A percentile compares a stretch with the other conserved stretches of the same genome.
Evolutionary conservation across 2,888 invertebrate genomes (phyloP).

Genomic region (Erannis defoliaria): DNA sequence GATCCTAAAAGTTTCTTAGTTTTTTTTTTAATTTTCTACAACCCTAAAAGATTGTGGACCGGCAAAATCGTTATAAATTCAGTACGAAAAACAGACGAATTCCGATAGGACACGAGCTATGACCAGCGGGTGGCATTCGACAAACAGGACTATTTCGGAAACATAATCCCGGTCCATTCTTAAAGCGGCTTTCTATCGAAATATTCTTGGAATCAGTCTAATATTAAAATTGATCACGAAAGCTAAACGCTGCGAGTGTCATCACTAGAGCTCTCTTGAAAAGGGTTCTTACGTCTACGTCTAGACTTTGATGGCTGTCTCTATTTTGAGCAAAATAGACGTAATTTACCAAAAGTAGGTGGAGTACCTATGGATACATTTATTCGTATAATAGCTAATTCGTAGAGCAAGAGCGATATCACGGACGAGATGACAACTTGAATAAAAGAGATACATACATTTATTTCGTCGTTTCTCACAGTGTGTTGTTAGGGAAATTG

Average conservation of each 20-base stretch:
- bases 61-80: too few species aligned
- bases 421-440: too few species aligned
- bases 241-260: background rate
- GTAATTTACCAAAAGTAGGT: too few species aligned
- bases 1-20: too few species aligned
- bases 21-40: too few species aligned
- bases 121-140: slow-evolving; percentile 9
- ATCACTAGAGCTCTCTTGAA: background rate
- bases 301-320: slow-evolving; percentile 4
- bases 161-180: slow-evolving; percentile 21
- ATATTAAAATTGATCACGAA: slow-evolving; percentile 14
- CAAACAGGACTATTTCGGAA: slow-evolving; percentile 26
- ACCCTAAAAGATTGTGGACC: too few species aligned
- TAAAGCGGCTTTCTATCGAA: slow-evolving; percentile 13
- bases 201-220: slow-evolving; percentile 26
- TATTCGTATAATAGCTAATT: too few species aligned
- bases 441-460: too few species aligned
- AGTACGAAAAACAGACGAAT: background rate
- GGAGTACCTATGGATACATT: too few species aligned
- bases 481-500: too few species aligned
- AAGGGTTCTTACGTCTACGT: background rate
- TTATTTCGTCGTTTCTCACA: too few species aligned
- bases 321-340: background rate
- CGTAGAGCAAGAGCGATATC: too few species aligned
- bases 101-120: slow-evolving; percentile 4